Percentiles rank a stretch among this genome's conserved stretches.
These are phyloP conservation scores for Dallia pectoralis DNA, from an alignment of 2,797 vertebrate species.

Conservation along the genomic window DNA sequence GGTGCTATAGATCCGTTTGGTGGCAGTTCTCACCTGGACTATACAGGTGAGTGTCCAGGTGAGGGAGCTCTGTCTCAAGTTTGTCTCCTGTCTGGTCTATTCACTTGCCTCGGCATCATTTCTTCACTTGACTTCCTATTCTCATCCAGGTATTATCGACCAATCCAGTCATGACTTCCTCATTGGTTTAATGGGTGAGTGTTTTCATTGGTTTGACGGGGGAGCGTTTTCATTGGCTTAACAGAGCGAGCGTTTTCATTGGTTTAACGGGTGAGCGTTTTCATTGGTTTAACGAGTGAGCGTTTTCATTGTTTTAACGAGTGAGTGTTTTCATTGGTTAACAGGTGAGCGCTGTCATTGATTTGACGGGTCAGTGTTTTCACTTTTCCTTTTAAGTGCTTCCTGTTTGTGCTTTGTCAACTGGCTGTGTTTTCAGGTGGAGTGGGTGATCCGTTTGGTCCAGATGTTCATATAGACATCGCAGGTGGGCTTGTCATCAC, in stretches of 20 bases:
- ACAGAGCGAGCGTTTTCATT: no score
- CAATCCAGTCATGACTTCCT: conserved; percentile 63
- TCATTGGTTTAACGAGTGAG: conserved; percentile 66
- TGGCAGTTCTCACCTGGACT: conserved; percentile 53
- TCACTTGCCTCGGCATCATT: neutral
- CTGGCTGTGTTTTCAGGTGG: conserved; percentile 39
- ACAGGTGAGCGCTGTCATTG: conserved; percentile 56
- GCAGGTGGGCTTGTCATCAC: conserved; percentile 43
- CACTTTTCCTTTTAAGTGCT: neutral
- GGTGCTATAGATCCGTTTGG: conserved; percentile 44
- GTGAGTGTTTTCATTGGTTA: conserved; percentile 55
- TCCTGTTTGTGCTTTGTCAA: neutral
- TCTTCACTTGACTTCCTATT: neutral
- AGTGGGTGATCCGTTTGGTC: conserved; percentile 36
- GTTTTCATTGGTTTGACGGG: conserved; percentile 53
- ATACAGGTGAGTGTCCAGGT: conserved; percentile 57
- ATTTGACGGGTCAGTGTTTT: neutral
- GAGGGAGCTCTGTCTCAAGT: conserved; percentile 4
- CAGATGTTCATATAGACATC: conserved; percentile 40
- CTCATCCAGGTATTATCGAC: conserved; percentile 51
- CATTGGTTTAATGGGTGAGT: conserved; percentile 64
- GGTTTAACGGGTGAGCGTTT: conserved; percentile 62
- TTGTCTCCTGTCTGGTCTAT: neutral
- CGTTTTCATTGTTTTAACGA: no score
- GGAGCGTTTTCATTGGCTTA: conserved; percentile 43